A percentile compares a stretch with the other conserved stretches of the same genome.
Conservation (phyloP, 2,113 vertebrate genomes). For the Microtus oregoni region DNA sequence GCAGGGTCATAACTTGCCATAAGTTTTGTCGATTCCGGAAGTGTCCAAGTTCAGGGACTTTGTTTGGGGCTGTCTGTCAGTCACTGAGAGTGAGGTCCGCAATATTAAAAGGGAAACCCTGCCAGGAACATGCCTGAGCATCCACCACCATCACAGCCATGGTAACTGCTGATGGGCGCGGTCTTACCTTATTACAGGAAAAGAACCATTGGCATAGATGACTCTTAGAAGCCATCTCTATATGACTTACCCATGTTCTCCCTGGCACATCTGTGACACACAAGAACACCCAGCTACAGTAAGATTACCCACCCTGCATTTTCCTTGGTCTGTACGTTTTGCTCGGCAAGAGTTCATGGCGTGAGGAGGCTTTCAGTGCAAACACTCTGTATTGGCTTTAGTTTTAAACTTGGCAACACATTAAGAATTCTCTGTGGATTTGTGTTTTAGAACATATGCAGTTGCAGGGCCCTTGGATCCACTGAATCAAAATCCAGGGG, state of each 20-base stretch:
- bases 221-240: background rate
- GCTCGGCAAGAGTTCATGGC: background rate
- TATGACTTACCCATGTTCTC: background rate
- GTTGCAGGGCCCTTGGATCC: background rate
- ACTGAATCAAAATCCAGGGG: background rate
- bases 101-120: background rate
- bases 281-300: background rate
- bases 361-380: constrained; percentile 26
- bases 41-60: background rate
- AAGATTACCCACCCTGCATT: background rate
- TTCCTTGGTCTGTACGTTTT: background rate
- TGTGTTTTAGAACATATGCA: constrained; percentile 45
- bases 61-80: background rate
- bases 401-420: background rate
- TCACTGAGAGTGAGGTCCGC: background rate
- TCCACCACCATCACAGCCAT: background rate
- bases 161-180: background rate
- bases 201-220: background rate
- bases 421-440: background rate
- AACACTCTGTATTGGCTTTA: background rate
- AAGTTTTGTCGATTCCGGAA: background rate
- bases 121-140: background rate
- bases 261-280: background rate
- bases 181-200: background rate
- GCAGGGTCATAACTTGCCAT: background rate